Base-by-base conservation (phyloP, 64 coral and sea anemone genomes). In the Catalaphyllia jardinei region DNA sequence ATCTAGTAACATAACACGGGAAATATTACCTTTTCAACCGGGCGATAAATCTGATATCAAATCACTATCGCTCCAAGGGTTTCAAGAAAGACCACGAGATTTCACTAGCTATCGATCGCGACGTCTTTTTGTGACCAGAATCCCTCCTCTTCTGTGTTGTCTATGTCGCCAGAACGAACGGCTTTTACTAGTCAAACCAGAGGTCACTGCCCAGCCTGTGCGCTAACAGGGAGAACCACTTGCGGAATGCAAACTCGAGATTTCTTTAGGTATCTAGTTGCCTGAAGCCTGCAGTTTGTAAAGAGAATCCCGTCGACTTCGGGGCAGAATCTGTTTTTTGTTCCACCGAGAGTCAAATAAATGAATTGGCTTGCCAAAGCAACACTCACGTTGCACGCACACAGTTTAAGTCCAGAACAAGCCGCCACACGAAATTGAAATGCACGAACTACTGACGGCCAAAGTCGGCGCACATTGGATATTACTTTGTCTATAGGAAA, bases 31-130 rank as follows among this genome's bases (percentile, higher is more conserved):
- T 85, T 85, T 51, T 27, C 81, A 71, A 71, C 69, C 62, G 38
- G 63, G 39, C 81, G 63, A 85, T 85, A 85, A 85, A 46, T 71
- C 63, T 85, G 81, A 85, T 69, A 85, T 85, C 81, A 52, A 85
- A 31, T 85, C 81, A 30, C 35, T 71, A 35, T 63, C 29, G 15
- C 27, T 19, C 20, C 31, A 19, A 85, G 33, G 63, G 38, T 35
- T 85, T 10, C 52, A 11, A 8, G 62, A 28, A 81, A 50, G 31
- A 65, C 24, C 33, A 17, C 62, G 19, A 8, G 62, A 49, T 2
- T 71, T 85, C 31, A 42, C 81, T 24, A 25, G 16, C 9, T 27
- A 12, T 22, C 5, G 24, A 25, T 25, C 25, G 9, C 24, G 67
- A 71, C 17, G 24, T 22, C 30, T 29, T 33, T 71, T 29, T 50